Percentiles rank a stretch among this genome's conserved stretches.
Evolutionary conservation across 2,888 invertebrate genomes (phyloP).

Genomic region (Gandaritis pyraliata): DNA sequence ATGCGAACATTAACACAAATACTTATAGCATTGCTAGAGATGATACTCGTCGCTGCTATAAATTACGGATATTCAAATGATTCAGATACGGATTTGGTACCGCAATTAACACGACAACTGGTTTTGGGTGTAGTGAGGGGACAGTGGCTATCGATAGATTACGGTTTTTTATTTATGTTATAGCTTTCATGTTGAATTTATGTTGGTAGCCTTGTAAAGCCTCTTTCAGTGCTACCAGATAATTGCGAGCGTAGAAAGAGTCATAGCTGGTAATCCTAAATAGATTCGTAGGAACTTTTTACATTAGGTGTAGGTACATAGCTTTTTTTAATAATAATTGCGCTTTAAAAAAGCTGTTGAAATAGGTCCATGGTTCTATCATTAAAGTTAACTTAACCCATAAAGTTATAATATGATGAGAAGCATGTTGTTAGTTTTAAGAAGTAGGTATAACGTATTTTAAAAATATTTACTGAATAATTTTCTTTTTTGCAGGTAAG

Average conservation of each 20-base stretch:
- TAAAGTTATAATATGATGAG: too few species aligned
- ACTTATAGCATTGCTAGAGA: slow-evolving; percentile 61
- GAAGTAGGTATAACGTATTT: too few species aligned
- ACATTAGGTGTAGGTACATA: too few species aligned
- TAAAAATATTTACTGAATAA: background rate
- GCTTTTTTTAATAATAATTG: too few species aligned
- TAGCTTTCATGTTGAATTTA: background rate
- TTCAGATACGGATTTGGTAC: slow-evolving; percentile 81
- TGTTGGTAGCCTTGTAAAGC: background rate
- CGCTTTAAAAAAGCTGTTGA: too few species aligned
- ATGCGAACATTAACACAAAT: slow-evolving; percentile 74
- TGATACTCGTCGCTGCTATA: slow-evolving; percentile 76
- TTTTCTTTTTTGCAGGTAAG: slow-evolving; percentile 30
- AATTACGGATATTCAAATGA: slow-evolving; percentile 82
- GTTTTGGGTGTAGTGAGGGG: slow-evolving; percentile 67
- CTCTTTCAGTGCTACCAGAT: too few species aligned
- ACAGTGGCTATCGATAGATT: slow-evolving; percentile 33
- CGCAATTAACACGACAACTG: slow-evolving; percentile 82
- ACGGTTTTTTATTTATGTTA: background rate
- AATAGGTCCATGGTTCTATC: too few species aligned
- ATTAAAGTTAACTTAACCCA: too few species aligned
- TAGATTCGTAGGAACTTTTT: too few species aligned
- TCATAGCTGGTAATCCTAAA: too few species aligned
- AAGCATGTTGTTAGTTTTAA: too few species aligned
- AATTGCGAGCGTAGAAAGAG: too few species aligned